These are phyloP conservation scores for Malurus leucopterus DNA, from an alignment of 2,797 vertebrate genomes.

Conservation along the genomic window DNA sequence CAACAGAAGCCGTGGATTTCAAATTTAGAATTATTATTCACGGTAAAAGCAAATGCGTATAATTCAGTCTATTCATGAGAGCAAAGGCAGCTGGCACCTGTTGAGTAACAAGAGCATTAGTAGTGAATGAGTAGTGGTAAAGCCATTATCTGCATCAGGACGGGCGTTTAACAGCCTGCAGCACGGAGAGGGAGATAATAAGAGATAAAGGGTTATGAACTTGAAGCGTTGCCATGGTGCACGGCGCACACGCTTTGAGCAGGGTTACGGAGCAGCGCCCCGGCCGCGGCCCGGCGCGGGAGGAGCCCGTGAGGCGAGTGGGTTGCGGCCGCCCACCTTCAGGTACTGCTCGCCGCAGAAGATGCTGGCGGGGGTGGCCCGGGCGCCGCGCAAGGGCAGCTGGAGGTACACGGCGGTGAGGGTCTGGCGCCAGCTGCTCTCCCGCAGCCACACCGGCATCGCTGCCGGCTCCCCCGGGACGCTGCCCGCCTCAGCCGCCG, in stretches of 20 bases:
- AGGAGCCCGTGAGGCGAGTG: neutral
- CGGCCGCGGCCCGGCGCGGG: neutral
- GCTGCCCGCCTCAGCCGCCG: neutral
- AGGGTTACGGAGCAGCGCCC: fast-evolving
- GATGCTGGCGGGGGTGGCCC: constrained; percentile 68
- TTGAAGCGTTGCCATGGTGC: fast-evolving
- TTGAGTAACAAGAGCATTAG: fast-evolving
- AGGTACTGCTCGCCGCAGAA: constrained; percentile 84
- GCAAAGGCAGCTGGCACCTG: neutral
- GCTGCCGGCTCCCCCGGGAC: neutral
- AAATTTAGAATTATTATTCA: neutral
- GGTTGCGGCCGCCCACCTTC: constrained; percentile 74
- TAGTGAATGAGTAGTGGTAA: fast-evolving
- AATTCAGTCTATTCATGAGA: neutral
- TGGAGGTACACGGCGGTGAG: constrained; percentile 72
- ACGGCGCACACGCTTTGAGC: neutral
- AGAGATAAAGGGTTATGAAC: fast-evolving
- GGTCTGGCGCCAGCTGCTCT: constrained; percentile 85
- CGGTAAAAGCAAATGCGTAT: no score
- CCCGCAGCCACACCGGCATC: constrained; percentile 81
- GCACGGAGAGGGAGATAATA: fast-evolving
- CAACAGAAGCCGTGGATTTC: neutral
- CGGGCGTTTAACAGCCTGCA: neutral
- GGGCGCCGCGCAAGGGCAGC: constrained; percentile 80
- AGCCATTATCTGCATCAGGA: no score